Percentiles rank a stretch among this genome's conserved stretches.
Evolutionary conservation across 2,888 invertebrate genomes (phyloP).

Genomic region (Aleiodes testaceus): DNA sequence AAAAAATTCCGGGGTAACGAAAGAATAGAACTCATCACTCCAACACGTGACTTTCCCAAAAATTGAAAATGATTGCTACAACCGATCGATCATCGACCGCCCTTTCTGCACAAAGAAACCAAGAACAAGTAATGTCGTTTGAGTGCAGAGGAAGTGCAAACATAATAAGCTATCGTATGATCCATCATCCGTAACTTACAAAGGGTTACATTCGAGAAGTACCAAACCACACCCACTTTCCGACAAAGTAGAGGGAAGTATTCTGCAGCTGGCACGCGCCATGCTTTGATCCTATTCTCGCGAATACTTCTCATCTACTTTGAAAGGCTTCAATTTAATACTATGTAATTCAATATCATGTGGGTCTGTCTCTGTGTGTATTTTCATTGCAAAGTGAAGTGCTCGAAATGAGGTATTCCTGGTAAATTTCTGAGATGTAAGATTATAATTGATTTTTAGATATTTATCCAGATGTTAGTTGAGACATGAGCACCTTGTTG

Average conservation of each 20-base stretch:
- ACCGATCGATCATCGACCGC: too few species aligned
- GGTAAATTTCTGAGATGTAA: not conserved
- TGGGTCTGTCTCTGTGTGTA: not conserved
- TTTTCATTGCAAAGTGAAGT: not conserved
- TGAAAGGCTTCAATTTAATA: slow-evolving; percentile 30
- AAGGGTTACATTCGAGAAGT: slow-evolving; percentile 59
- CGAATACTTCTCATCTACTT: slow-evolving; percentile 22
- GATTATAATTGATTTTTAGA: too few species aligned
- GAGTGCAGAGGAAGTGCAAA: slow-evolving; percentile 53
- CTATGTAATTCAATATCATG: slow-evolving; percentile 39
- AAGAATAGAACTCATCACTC: not conserved
- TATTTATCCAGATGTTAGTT: too few species aligned
- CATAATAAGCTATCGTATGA: slow-evolving; percentile 59
- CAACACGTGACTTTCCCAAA: slow-evolving; percentile 22
- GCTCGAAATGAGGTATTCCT: not conserved
- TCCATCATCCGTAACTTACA: slow-evolving; percentile 62
- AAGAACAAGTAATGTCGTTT: slow-evolving; percentile 29
- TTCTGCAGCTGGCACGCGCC: slow-evolving; percentile 55
- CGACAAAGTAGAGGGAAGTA: slow-evolving; percentile 49
- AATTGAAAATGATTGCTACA: not conserved
- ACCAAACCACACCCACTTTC: slow-evolving; percentile 38
- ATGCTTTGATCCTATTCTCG: slow-evolving; percentile 44
- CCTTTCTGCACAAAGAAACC: not conserved
- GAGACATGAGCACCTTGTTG: too few species aligned
- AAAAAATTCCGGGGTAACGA: too few species aligned